Conservation (phyloP, 1,140 invertebrate species). For the Dysdera silvatica region DNA sequence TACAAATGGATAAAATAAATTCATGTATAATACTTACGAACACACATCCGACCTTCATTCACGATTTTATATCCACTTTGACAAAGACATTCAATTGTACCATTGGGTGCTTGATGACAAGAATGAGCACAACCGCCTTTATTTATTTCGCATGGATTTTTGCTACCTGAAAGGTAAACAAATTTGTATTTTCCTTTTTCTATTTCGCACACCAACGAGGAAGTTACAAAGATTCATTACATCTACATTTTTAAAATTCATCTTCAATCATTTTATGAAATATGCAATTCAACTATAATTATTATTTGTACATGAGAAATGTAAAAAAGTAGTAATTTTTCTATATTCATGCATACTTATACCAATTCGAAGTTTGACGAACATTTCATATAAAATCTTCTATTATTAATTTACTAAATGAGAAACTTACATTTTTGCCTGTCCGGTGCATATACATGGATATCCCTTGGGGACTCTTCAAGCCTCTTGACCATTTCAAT, state of each 20-base stretch:
- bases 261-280: too few relatives aligned
- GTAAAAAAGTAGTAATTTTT: not conserved
- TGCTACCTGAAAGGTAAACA: conserved; percentile 42
- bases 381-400: conserved; percentile 37
- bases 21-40: conserved; percentile 44
- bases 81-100: conserved; percentile 73
- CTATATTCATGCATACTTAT: too few relatives aligned
- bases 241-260: too few relatives aligned
- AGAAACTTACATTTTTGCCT: conserved; percentile 62
- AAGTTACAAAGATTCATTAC: too few relatives aligned
- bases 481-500: conserved; percentile 85
- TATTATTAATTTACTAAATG: conserved; percentile 30
- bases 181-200: not conserved
- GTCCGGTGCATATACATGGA: conserved; percentile 74
- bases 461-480: conserved; percentile 81
- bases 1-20: too few relatives aligned
- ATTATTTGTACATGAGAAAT: too few relatives aligned
- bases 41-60: conserved; percentile 86
- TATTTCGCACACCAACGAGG: not conserved
- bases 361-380: not conserved
- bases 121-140: conserved; percentile 95
- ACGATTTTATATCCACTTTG: conserved; percentile 77
- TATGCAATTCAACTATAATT: too few relatives aligned
- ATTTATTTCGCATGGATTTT: conserved; percentile 78
- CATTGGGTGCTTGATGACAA: conserved; percentile 79